Evolutionary conservation across 2,797 vertebrate genomes (phyloP).

Genomic region (Glyptemys insculpta): DNA sequence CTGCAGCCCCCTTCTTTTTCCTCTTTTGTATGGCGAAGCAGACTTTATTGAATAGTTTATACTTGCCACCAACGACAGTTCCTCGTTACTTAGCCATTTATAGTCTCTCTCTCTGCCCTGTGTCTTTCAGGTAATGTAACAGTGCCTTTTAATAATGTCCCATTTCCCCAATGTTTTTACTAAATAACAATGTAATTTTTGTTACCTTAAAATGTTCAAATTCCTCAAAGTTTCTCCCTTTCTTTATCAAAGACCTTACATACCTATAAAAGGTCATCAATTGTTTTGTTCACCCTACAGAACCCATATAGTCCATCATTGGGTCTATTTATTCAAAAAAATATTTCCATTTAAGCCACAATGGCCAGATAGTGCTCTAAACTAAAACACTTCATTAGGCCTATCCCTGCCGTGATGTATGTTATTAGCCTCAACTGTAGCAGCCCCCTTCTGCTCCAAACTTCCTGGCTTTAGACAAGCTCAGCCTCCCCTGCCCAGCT

Average conservation of each 20-base stretch:
- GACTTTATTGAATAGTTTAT: neutral
- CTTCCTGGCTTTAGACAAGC: neutral
- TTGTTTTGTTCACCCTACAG: neutral
- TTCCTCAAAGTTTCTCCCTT: neutral
- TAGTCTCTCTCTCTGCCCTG: neutral
- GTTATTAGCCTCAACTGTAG: neutral
- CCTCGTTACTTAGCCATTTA: neutral
- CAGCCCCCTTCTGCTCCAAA: neutral
- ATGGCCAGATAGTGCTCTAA: neutral
- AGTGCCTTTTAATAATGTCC: neutral
- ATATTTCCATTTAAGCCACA: neutral
- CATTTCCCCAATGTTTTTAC: neutral
- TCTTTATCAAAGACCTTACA: neutral
- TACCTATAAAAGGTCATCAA: neutral
- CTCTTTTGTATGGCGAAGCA: neutral
- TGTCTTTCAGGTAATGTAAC: neutral
- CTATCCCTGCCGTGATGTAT: neutral
- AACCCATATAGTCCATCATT: neutral
- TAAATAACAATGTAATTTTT: neutral
- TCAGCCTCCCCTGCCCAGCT: neutral
- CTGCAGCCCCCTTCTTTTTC: neutral
- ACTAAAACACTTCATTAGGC: neutral
- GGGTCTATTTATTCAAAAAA: neutral
- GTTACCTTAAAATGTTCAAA: neutral
- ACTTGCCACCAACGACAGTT: neutral